phyloP scores from a whole-genome alignment of 2,888 invertebrate genomes.

The Caenorhabditis doughertyi region DNA sequence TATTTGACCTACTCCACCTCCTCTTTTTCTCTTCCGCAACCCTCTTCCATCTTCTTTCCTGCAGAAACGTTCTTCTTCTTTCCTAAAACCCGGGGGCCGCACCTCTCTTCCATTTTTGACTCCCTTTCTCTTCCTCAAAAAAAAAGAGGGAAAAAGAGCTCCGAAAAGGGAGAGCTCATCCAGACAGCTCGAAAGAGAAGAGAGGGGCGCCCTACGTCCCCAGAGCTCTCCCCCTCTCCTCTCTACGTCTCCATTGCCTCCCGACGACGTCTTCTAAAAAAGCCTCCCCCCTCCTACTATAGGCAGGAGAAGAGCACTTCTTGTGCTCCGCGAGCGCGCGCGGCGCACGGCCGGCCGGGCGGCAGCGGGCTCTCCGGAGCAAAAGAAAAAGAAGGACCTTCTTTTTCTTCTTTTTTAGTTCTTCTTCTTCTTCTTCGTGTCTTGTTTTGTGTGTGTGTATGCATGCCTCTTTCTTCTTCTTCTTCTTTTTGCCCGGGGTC shows the following conservation, averaged over 20 bases:
- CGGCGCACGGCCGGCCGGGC: no score
- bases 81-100: background rate
- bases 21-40: background rate
- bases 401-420: conserved; percentile 13
- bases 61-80: conserved; percentile 2
- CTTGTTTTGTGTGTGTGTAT: no score
- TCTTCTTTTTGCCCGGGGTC: no score
- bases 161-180: background rate
- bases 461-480: no score
- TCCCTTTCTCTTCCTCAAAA: background rate
- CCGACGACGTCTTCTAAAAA: conserved; percentile 18
- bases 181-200: background rate
- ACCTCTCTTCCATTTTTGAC: background rate
- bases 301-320: conserved; percentile 17
- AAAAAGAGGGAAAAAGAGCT: background rate
- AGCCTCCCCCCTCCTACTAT: no score
- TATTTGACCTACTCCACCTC: background rate
- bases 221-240: background rate
- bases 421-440: background rate
- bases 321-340: background rate
- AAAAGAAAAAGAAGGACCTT: conserved; percentile 17
- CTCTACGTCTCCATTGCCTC: no score
- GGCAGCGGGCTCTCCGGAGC: background rate
- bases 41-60: conserved; percentile 5
- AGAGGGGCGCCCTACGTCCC: background rate